Base-by-base conservation (phyloP, 1,140 invertebrate genomes). In the Zophobas atratus region DNA sequence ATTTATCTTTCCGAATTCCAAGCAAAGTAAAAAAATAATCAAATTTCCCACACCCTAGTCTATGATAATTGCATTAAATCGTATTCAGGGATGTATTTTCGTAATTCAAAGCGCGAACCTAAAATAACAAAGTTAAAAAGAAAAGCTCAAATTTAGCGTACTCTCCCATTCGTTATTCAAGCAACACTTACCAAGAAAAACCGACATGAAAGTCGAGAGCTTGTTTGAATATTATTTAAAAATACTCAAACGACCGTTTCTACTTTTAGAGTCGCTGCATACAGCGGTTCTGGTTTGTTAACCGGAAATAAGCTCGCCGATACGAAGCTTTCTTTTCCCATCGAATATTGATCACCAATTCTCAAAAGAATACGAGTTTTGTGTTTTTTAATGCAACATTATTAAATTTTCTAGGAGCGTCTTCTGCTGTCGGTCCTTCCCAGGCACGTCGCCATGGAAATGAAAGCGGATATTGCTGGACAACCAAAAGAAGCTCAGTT, bases 371-470 rank as follows among this genome's bases (percentile, higher is more conserved):
- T 2, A 51, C 56, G 39, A 51, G 43, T 51, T 72, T 8, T 73
- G 63, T 80, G 20, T 79, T 80, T 81, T 87, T 89, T 34, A 60
- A 35, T 60, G 56, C 33, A 67, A 41, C n/a, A 39, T 5, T 57
- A 67, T 67, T 67, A 67, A 67, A 67, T 67, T 51, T 51, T 51
- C 35, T 3, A 98, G 96, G 97, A 98, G 86, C 91, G 95, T 56
- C 91, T 99, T 56, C 88, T 99, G 82, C 90, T 98, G 67, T 98
- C 96, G 46, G 97, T 99, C 48, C 88, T 99, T 57, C 97, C 97
- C 0, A 92, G 96, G 70, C 97, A 98, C 87, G 96, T 99, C 79
- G 97, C 97, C 46, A 95, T 97, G 92, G 97, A 98, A 89, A 98
- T 99, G 96, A 98, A 98, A 88, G 94, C 95, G 35, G 97, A 98